Base-by-base conservation (phyloP, 1,140 invertebrate species). In the Lordiphosa stackelbergi region DNA sequence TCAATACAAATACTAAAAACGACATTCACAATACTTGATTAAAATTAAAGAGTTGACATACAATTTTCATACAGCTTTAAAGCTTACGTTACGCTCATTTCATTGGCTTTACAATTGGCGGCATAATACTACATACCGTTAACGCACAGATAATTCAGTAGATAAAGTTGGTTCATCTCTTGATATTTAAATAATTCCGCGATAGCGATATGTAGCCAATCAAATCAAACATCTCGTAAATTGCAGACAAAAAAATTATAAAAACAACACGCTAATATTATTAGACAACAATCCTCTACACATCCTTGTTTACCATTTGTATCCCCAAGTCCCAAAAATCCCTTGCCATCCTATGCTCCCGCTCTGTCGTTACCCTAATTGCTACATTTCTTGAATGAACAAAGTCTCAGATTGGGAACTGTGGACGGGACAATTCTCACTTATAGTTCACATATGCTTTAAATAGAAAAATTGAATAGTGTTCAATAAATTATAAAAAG, bases 401-500 rank as follows among this genome's bases (percentile, higher is more conserved):
- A 70, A 84, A 83, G 85, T 86, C 85, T 88, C 88, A 89, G 88
- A 89, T 89, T 89, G 88, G 88, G 88, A 88, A 88, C 88, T 89
- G 88, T 89, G 88, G 88, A 89, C 88, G 88, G 87, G 87, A 88
- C 83, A 88, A 85, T 88, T 89, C 88, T 89, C 88, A 89, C 88
- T 85, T 87, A 85, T 87, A 77, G 85, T 87, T 87, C 84, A 85
- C 81, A 86, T 86, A 86, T 86, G 85, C 79, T 73, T 73, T 59
- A 46, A 62, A 49, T 69, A 36, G 48, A 66, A 42, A 49, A 41
- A 63, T 47, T 38, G 24, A 70, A 58, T 42, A 52, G 41, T 64
- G 47, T 51, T 37, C 11, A 35, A 51, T 38, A 68, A 47, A 45
- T 51, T 56, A 43, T 42, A 63, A 83, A 64, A 84, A 65, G 59